Evolutionary conservation across 2,888 invertebrate species (phyloP), one percentile per base, ranked within the genome.

Genomic region (Cataglyphis altisquamis): DNA sequence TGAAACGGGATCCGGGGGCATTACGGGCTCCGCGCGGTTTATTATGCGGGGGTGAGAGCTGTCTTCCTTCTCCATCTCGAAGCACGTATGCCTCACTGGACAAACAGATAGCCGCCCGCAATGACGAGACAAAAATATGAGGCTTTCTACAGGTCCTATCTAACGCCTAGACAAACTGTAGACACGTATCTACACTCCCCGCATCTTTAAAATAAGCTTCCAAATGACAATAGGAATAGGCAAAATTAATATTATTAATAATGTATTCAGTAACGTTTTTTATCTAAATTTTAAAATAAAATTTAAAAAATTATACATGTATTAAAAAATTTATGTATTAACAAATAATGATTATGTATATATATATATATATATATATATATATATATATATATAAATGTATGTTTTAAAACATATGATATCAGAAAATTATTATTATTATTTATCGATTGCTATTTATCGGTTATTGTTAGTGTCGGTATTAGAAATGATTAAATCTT

Each of bases 1-100:
- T 91, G 91, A 91, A 91, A 91, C 89, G 90, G 90, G 91, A 91
- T 91, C 89, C 77, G 81, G 87, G 83, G 87, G 90, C 88, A 90
- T 90, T 91, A 91, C 88, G 89, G 85, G 62, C 85, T 80, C 45
- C 72, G 78, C 84, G 87, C 80, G 87, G 87, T 83, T 87, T 84
- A 89, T 90, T 92, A 89, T 84, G 85, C 86, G 81, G 86, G 88
- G 88, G 84, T 82, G 89, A 80, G 60, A 80, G 64, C 75, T 66
- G 73, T 75, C 82, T 84, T 90, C 90, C 87, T 88, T 83, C 83
- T 83, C 73, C 75, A 73, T 85, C 87, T 67, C 72, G 88, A 86
- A 86, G 89, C 86, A 89, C 84, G 91, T 89, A 91, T 90, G 90
- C 87, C 77, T 91, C 90, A 68, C 87, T 86, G 91, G 88, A 86